Evolutionary conservation across 2,797 vertebrate genomes (phyloP).

Genomic region (Erethizon dorsatum): DNA sequence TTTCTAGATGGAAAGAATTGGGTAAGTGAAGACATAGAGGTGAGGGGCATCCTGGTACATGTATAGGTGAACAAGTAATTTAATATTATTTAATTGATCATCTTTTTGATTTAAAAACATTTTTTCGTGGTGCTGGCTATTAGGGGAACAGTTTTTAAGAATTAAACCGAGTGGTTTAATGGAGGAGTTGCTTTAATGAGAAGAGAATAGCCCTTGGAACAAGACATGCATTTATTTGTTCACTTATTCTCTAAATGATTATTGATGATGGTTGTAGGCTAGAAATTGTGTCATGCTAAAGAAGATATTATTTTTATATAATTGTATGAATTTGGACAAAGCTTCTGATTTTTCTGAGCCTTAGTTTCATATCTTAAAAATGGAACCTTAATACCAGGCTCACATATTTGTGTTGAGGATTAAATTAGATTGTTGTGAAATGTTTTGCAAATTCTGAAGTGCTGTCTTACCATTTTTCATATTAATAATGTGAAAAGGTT

Average conservation of each 20-base stretch:
- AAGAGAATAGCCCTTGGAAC: constrained; percentile 10
- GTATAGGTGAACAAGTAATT: not conserved
- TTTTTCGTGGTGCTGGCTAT: not conserved
- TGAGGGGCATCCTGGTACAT: not conserved
- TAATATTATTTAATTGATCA: constrained; percentile 4
- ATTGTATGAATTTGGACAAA: not conserved
- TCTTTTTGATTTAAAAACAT: constrained; percentile 19
- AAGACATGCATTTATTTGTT: not conserved
- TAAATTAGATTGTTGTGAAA: constrained; percentile 43
- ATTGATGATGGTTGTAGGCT: not conserved
- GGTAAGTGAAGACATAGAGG: not conserved
- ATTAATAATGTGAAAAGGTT: constrained; percentile 54
- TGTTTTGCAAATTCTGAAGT: constrained; percentile 32
- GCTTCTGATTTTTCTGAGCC: constrained; percentile 35
- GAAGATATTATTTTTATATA: not conserved
- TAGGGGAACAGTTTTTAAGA: constrained; percentile 3
- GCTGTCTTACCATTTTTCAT: constrained; percentile 22
- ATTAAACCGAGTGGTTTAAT: constrained; percentile 55
- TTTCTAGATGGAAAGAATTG: constrained; percentile 44
- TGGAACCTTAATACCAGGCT: not conserved
- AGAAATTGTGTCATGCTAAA: constrained; percentile 11
- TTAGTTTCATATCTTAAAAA: constrained; percentile 52
- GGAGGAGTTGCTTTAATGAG: not conserved
- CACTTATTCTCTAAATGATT: constrained; percentile 26
- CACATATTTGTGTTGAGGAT: not conserved